phyloP scores from a whole-genome alignment of 2,113 vertebrate species.

The Caranx melampygus region DNA sequence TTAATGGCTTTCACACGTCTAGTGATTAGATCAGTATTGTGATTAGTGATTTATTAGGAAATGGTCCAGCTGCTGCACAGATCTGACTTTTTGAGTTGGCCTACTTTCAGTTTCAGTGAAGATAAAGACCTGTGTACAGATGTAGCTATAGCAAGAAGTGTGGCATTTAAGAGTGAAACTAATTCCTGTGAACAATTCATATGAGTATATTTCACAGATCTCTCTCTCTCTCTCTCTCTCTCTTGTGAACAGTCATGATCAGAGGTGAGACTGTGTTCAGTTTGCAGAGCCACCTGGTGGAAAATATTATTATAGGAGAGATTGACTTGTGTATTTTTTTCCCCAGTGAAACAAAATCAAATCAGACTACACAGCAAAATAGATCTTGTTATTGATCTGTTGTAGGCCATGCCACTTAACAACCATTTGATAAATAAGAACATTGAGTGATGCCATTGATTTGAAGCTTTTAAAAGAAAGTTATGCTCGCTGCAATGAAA shows the following conservation, averaged over 20 bases:
- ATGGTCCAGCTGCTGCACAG: neutral
- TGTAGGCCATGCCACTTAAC: slow-evolving; percentile 27
- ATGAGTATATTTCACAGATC: no score
- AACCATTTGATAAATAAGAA: slow-evolving; percentile 21
- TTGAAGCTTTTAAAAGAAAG: slow-evolving; percentile 35
- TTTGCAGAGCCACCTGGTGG: slow-evolving; percentile 76
- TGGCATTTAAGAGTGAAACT: neutral
- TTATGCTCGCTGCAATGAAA: neutral
- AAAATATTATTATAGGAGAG: slow-evolving; percentile 22
- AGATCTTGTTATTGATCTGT: slow-evolving; percentile 40
- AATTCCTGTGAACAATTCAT: neutral
- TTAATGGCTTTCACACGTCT: slow-evolving; percentile 12
- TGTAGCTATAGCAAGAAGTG: neutral
- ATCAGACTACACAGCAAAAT: slow-evolving; percentile 36
- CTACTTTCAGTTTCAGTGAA: neutral
- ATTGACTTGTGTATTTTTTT: neutral
- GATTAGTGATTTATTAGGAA: neutral
- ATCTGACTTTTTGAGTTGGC: neutral
- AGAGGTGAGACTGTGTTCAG: slow-evolving; percentile 1
- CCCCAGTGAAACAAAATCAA: slow-evolving; percentile 17
- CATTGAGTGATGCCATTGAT: slow-evolving; percentile 30
- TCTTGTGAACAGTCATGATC: neutral
- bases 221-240: no score
- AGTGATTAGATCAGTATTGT: slow-evolving; percentile 20
- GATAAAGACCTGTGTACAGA: neutral